These are phyloP conservation scores for Premnoplex brunnescens DNA, from an alignment of 2,797 vertebrate species.

Conservation along the genomic window DNA sequence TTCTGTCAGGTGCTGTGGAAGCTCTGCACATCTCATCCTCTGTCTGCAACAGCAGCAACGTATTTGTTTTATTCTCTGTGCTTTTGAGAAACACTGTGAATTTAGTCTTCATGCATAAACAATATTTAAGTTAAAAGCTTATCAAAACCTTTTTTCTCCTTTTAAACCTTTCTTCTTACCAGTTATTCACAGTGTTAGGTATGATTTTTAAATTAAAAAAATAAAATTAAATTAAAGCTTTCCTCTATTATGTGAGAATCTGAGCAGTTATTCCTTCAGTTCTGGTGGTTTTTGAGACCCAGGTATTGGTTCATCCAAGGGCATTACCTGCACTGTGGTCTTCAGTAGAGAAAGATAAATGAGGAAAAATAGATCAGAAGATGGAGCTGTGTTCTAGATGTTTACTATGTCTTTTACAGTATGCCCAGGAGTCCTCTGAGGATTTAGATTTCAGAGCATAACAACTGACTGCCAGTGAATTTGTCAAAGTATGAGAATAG, in stretches of 20 bases:
- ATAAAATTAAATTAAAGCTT: neutral
- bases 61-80: neutral
- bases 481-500: neutral
- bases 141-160: neutral
- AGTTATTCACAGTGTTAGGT: neutral
- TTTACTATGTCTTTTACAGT: neutral
- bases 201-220: neutral
- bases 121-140: conserved; percentile 6
- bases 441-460: neutral
- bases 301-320: neutral
- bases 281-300: neutral
- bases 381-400: neutral
- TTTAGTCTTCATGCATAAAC: conserved; percentile 52
- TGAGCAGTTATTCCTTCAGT: neutral
- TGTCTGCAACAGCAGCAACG: conserved; percentile 37
- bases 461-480: neutral
- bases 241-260: neutral
- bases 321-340: neutral
- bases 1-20: neutral
- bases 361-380: neutral
- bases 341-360: neutral
- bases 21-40: neutral
- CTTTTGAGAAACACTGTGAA: conserved; percentile 63
- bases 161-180: neutral
- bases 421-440: neutral